Conservation (phyloP, 2,888 invertebrate genomes). For the Machimus rusticus region DNA sequence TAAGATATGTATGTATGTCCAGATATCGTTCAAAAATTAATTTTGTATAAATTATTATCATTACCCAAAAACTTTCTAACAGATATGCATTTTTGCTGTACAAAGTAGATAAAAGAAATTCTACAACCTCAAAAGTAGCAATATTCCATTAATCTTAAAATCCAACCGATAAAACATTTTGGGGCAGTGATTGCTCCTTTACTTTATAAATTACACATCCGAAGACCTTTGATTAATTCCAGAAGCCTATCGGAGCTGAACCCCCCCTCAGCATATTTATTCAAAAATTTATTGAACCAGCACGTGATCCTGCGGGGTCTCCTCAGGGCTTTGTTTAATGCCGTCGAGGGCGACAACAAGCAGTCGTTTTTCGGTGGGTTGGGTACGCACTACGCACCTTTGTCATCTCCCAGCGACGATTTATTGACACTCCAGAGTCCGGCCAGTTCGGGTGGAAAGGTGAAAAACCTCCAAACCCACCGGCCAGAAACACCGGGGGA, state of each 20-base stretch:
- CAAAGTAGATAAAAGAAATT: neutral
- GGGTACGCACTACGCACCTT: neutral
- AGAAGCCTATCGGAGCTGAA: neutral
- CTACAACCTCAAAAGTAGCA: neutral
- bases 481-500: neutral
- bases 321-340: neutral
- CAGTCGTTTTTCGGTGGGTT: neutral
- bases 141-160: neutral
- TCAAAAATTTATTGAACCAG: neutral
- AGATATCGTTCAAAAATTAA: too few relatives aligned
- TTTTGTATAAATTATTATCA: neutral
- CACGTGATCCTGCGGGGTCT: neutral
- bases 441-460: neutral
- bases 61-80: too few relatives aligned
- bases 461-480: neutral
- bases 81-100: too few relatives aligned
- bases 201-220: neutral
- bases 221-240: neutral
- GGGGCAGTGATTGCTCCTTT: neutral
- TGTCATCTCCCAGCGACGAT: neutral
- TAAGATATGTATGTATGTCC: neutral
- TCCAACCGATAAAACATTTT: neutral
- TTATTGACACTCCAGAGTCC: neutral
- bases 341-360: neutral
- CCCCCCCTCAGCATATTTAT: neutral